phyloP scores from a whole-genome alignment of 2,797 vertebrate species.

The Anisognathus igniventris region DNA sequence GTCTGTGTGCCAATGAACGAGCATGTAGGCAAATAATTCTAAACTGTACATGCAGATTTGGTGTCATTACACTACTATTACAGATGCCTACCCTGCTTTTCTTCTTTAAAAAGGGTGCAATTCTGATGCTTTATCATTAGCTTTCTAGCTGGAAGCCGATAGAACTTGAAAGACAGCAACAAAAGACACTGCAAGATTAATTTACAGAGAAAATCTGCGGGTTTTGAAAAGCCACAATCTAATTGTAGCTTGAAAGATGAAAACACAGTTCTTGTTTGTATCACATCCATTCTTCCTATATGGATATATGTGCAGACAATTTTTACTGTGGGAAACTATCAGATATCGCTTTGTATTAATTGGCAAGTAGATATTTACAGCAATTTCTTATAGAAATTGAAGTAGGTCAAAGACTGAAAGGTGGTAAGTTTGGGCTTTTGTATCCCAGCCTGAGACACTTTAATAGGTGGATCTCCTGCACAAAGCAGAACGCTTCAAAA shows the following conservation, averaged over 20 bases:
- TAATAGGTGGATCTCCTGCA: not conserved
- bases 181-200: not conserved
- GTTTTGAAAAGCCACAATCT: not conserved
- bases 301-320: not conserved
- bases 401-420: not conserved
- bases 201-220: not conserved
- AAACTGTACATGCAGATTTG: not conserved
- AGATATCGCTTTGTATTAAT: not conserved
- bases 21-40: conserved; percentile 6
- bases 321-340: not conserved
- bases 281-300: not conserved
- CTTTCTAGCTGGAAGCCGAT: not conserved
- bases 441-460: not conserved
- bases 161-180: not conserved
- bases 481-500: not conserved
- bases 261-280: not conserved
- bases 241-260: not conserved
- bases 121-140: not conserved
- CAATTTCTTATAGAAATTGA: not conserved
- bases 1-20: not conserved
- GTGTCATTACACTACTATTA: not conserved
- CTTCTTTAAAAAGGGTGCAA: not conserved
- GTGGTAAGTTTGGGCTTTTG: not conserved
- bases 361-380: not conserved
- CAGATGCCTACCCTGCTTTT: not conserved